Base-by-base conservation (phyloP, 2,888 invertebrate genomes). In the Rugalucina vietnamica region DNA sequence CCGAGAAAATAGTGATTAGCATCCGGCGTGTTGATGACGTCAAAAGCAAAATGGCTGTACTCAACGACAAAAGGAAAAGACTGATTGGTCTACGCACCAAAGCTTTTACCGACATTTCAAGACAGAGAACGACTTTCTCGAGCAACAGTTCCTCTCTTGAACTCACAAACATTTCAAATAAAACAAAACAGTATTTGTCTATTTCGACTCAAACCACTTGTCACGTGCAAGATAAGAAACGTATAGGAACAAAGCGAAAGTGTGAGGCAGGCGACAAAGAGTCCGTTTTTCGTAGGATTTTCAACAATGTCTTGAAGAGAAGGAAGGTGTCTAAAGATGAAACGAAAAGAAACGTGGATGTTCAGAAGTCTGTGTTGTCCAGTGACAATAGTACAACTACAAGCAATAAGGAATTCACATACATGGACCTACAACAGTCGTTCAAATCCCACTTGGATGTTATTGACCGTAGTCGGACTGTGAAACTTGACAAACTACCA, bases 31-130 rank as follows among this genome's bases (percentile, higher is more conserved):
- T 71, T 24, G 57, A 73, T 36, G 70, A 74, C 50, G 27, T 75
- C 27, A 78, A 54, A 70, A 70, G 75, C 14, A 82, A 79, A 49
- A 78, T 75, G 75, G 70, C 75, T 24, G 27, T 69, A 27, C 18
- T 79, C 5, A 34, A 65, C n/a, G 43, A 70, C 21, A 70, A 74
- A 14, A 79, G 75, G 50, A n/a, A 39, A 34, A 78, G 75, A 50
- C 43, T 82, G 21, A 36, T 49, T 18, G 27, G 43, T 12, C 36
- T 82, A 24, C 69, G 75, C n/a, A 57, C 37, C 77, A 27, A 12
- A 27, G 5, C 24, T 57, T n/a, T 57, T n/a, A n/a, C n/a, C n/a
- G n/a, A n/a, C n/a, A n/a, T n/a, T n/a, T n/a, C n/a, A n/a, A n/a
- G n/a, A n/a, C n/a, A n/a, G n/a, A n/a, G n/a, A n/a, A n/a, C n/a